A percentile compares a stretch with the other conserved stretches of the same genome.
Evolutionary conservation across 2,888 invertebrate genomes (phyloP).

Genomic region (Hemicrepidius hirtus): DNA sequence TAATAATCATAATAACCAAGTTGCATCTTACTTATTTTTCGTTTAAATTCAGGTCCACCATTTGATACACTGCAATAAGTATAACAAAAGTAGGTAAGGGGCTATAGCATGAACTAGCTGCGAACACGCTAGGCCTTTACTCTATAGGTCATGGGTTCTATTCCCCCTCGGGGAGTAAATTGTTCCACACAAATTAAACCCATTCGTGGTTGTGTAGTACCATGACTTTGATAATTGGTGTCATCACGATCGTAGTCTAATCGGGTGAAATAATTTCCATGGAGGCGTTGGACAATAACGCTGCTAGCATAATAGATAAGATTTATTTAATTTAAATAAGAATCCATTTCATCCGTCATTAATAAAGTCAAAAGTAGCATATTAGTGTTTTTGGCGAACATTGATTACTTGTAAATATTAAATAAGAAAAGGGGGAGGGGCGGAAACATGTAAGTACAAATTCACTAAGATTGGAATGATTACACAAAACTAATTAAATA

Average conservation of each 20-base stretch:
- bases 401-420: slow-evolving; percentile 27
- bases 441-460: slow-evolving; percentile 5
- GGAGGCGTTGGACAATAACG: slow-evolving; percentile 15
- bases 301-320: slow-evolving; percentile 15
- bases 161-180: too few species aligned
- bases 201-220: too few species aligned
- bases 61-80: neutral
- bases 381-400: slow-evolving; percentile 11
- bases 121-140: too few species aligned
- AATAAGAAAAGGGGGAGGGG: neutral
- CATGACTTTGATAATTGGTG: too few species aligned
- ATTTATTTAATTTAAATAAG: slow-evolving; percentile 27
- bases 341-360: slow-evolving; percentile 33
- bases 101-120: too few species aligned
- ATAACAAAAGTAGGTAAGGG: too few species aligned
- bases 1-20: neutral
- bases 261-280: too few species aligned
- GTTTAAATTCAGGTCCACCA: neutral
- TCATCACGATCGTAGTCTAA: too few species aligned
- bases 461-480: slow-evolving; percentile 1
- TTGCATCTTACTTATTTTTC: neutral
- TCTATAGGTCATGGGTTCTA: too few species aligned
- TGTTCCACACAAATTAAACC: too few species aligned
- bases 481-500: neutral
- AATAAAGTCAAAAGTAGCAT: slow-evolving; percentile 29